These are phyloP conservation scores for Nothura maculosa DNA, from an alignment of 2,797 vertebrate genomes.

Conservation along the genomic window DNA sequence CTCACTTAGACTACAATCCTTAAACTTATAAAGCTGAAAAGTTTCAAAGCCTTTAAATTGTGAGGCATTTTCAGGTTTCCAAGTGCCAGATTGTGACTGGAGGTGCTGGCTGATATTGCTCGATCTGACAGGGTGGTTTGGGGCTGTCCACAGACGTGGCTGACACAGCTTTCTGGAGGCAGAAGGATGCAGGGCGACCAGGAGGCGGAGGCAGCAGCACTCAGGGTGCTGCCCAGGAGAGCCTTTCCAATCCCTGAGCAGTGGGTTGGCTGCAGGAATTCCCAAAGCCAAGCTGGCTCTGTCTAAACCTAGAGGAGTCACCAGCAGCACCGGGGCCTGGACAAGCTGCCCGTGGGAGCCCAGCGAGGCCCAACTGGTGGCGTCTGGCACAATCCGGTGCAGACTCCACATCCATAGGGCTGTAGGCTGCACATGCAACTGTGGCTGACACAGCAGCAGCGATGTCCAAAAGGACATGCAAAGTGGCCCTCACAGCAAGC, in stretches of 20 bases:
- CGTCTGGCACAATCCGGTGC: rapidly evolving
- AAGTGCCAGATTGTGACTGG: background rate
- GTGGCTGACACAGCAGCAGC: background rate
- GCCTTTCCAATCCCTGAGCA: background rate
- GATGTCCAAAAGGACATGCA: background rate
- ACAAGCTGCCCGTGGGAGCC: background rate
- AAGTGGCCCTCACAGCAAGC: background rate
- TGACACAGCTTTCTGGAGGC: background rate
- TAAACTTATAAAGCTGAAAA: background rate
- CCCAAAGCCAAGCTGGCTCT: background rate
- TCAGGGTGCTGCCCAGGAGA: background rate
- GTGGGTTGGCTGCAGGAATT: background rate
- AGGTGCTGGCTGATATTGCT: background rate
- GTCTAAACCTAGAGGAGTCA: no score
- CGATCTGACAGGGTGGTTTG: background rate
- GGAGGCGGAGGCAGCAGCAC: background rate
- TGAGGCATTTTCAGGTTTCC: background rate
- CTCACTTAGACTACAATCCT: background rate
- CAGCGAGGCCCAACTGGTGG: background rate
- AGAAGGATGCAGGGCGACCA: background rate
- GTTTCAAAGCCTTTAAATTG: background rate
- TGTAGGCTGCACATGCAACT: rapidly evolving
- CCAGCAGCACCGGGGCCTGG: background rate
- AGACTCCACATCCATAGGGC: rapidly evolving
- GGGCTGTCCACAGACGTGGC: background rate